Evolutionary conservation across 2,797 vertebrate genomes (phyloP).

Genomic region (Limosa lapponica): DNA sequence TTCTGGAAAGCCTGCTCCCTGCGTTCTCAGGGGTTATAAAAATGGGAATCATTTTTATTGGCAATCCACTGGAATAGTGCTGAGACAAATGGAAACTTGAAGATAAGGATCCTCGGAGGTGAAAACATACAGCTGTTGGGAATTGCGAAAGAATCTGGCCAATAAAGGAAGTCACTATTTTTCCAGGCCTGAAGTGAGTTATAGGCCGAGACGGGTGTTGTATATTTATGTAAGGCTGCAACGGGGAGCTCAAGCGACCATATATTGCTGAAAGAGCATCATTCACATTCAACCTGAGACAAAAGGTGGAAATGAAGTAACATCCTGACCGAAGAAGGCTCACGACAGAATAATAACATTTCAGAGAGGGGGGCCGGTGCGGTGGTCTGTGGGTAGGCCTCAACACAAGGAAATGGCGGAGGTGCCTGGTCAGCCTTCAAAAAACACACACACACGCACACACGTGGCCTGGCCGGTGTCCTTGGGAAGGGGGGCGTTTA

Average conservation of each 20-base stretch:
- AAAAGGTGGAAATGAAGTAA: conserved; percentile 99
- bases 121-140: conserved; percentile 88
- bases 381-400: conserved; percentile 71
- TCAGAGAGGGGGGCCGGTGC: conserved; percentile 80
- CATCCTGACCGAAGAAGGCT: conserved; percentile 94
- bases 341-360: conserved; percentile 97
- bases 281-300: conserved; percentile 93
- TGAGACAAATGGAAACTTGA: conserved; percentile 86
- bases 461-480: conserved; percentile 73
- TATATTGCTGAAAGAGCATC: conserved; percentile 99
- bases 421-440: conserved; percentile 86
- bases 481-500: conserved; percentile 76
- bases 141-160: conserved; percentile 90
- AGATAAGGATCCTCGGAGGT: conserved; percentile 89
- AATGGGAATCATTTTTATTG: conserved; percentile 87
- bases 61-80: conserved; percentile 84
- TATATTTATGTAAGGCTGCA: conserved; percentile 98
- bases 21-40: conserved; percentile 83
- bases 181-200: conserved; percentile 91
- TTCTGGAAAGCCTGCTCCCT: conserved; percentile 71
- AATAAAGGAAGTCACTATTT: conserved; percentile 99
- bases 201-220: conserved; percentile 89
- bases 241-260: conserved; percentile 89
- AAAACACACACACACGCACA: conserved; percentile 70
- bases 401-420: conserved; percentile 91